Conservation (phyloP, 2,797 vertebrate genomes). For the Sebastes nivosus region DNA sequence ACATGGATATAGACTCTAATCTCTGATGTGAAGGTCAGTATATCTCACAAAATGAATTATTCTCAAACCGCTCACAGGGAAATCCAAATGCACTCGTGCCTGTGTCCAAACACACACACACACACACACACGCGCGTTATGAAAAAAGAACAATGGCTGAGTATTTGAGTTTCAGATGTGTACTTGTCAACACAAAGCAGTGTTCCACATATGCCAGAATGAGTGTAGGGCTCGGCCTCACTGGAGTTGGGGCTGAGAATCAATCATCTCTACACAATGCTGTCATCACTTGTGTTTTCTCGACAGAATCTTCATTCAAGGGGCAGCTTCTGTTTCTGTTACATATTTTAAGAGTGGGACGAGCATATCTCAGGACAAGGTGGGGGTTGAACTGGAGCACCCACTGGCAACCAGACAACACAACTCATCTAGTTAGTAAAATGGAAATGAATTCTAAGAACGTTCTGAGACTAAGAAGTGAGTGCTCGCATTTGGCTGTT, state of each 20-base stretch:
- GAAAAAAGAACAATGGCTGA: neutral
- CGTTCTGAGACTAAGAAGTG: neutral
- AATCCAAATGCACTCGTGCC: neutral
- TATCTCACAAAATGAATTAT: conserved; percentile 21
- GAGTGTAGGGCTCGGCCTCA: neutral
- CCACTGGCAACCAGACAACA: neutral
- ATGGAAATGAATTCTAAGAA: neutral
- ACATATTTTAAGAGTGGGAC: neutral
- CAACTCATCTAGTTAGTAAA: conserved; percentile 15
- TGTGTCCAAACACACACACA: neutral
- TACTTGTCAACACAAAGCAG: neutral
- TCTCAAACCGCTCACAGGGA: neutral
- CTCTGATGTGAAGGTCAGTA: conserved; percentile 48
- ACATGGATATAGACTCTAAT: conserved; percentile 46
- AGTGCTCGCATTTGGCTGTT: neutral
- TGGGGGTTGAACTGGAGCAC: conserved; percentile 4
- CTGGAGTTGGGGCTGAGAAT: neutral
- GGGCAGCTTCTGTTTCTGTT: neutral
- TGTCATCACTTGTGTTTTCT: neutral
- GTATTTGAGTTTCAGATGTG: neutral
- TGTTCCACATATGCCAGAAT: neutral
- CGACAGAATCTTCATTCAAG: neutral
- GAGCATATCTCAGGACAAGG: neutral
- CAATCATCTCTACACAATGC: neutral
- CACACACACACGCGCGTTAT: neutral